Conservation (phyloP, 2,113 vertebrate species). For the Gallinago undulata region DNA sequence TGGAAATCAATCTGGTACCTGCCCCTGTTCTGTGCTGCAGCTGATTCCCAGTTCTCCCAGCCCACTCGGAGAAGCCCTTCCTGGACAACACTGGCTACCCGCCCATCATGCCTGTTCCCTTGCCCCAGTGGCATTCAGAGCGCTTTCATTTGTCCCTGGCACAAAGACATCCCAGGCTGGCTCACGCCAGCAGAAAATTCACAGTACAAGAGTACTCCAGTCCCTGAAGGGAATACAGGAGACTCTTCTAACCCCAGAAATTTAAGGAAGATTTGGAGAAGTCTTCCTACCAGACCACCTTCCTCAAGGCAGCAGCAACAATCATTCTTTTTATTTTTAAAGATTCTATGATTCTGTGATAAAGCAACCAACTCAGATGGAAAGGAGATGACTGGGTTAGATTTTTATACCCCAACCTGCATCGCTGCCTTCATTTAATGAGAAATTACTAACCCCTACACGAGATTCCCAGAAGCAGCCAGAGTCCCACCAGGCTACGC, state of each 20-base stretch:
- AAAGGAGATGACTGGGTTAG: not conserved
- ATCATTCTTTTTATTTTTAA: not conserved
- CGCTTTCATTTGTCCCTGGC: not conserved
- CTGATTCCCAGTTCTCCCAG: not conserved
- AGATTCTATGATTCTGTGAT: no score
- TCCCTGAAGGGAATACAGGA: not conserved
- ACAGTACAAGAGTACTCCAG: not conserved
- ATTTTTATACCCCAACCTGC: not conserved
- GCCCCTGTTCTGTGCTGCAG: not conserved
- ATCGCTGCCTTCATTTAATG: not conserved
- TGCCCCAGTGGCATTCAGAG: not conserved
- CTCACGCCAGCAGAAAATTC: not conserved
- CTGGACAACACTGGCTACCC: not conserved
- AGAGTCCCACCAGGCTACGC: not conserved
- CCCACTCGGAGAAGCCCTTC: not conserved
- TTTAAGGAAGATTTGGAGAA: not conserved
- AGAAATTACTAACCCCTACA: not conserved
- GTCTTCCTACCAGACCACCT: not conserved
- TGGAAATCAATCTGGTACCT: not conserved
- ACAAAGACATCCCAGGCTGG: not conserved
- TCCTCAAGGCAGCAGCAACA: not conserved
- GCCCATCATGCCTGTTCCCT: not conserved
- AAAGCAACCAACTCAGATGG: not conserved
- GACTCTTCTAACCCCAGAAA: not conserved
- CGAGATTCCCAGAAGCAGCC: rapidly evolving